Conservation (phyloP, 1,140 invertebrate species). For the Eumaeus atala region DNA sequence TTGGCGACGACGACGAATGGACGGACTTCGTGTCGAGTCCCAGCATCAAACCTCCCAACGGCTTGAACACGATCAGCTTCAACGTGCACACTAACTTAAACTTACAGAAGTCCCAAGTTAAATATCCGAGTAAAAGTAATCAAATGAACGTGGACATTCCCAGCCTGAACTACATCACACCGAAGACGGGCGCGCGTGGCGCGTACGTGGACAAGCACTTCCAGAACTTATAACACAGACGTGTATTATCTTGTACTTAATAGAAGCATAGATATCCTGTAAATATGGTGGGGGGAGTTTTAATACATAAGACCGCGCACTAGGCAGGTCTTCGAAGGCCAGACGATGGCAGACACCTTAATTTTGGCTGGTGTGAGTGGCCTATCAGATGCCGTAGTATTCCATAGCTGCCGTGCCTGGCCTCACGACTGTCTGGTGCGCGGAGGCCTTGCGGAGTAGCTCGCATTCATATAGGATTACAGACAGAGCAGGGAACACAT, state of each 20-base stretch:
- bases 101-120: constrained; percentile 45
- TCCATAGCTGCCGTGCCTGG: too few relatives aligned
- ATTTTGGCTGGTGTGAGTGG: too few relatives aligned
- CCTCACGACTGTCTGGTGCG: too few relatives aligned
- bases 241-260: constrained; percentile 41
- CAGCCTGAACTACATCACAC: constrained; percentile 58
- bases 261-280: constrained; percentile 34
- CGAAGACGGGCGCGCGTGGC: constrained; percentile 45
- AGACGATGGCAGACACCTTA: too few relatives aligned
- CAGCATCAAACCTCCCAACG: constrained; percentile 54
- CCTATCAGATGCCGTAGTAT: too few relatives aligned
- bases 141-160: constrained; percentile 54
- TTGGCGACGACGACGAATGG: constrained; percentile 77
- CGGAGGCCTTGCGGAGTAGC: too few relatives aligned
- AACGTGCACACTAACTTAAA: constrained; percentile 60
- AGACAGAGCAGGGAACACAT: too few relatives aligned
- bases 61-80: constrained; percentile 61
- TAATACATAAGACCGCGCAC: not conserved
- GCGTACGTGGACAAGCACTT: constrained; percentile 57
- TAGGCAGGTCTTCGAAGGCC: too few relatives aligned
- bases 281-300: constrained; percentile 51
- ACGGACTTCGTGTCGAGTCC: constrained; percentile 78
- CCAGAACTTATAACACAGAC: constrained; percentile 68
- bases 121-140: constrained; percentile 39
- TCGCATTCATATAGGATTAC: too few relatives aligned